phyloP scores from a whole-genome alignment of 2,888 invertebrate genomes.

The Merodon equestris region DNA sequence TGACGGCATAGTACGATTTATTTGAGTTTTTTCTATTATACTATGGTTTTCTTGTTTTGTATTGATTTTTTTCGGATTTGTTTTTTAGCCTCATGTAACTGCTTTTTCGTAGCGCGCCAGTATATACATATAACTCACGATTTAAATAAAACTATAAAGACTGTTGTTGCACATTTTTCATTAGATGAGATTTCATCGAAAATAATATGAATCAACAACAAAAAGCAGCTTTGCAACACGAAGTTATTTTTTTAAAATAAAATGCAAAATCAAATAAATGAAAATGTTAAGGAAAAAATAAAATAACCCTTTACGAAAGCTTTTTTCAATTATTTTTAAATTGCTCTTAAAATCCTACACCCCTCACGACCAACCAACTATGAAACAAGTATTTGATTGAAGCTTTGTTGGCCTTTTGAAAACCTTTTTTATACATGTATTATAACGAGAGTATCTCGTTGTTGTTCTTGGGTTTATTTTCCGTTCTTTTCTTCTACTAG shows the following conservation, averaged over 20 bases:
- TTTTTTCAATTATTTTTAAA: conserved; percentile 35
- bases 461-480: neutral
- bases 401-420: conserved; percentile 50
- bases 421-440: conserved; percentile 9
- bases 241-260: conserved; percentile 18
- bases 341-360: conserved; percentile 37
- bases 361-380: neutral
- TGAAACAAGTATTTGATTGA: conserved; percentile 37
- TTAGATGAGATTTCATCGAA: conserved; percentile 1
- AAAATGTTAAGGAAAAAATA: conserved; percentile 14
- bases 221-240: conserved; percentile 71
- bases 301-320: conserved; percentile 20
- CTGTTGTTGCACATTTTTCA: conserved; percentile 36
- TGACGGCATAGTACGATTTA: conserved; percentile 18
- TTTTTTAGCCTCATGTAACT: conserved; percentile 28
- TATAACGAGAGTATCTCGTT: conserved; percentile 39
- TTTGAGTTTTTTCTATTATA: conserved; percentile 10
- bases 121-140: too few species aligned
- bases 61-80: conserved; percentile 18
- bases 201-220: conserved; percentile 22
- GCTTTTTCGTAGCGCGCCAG: conserved; percentile 58
- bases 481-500: conserved; percentile 3
- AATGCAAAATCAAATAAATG: neutral
- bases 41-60: too few species aligned
- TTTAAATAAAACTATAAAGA: conserved; percentile 23